These are phyloP conservation scores for Pristionchus exspectatus DNA, from an alignment of 2,888 invertebrate species.

Conservation along the genomic window DNA sequence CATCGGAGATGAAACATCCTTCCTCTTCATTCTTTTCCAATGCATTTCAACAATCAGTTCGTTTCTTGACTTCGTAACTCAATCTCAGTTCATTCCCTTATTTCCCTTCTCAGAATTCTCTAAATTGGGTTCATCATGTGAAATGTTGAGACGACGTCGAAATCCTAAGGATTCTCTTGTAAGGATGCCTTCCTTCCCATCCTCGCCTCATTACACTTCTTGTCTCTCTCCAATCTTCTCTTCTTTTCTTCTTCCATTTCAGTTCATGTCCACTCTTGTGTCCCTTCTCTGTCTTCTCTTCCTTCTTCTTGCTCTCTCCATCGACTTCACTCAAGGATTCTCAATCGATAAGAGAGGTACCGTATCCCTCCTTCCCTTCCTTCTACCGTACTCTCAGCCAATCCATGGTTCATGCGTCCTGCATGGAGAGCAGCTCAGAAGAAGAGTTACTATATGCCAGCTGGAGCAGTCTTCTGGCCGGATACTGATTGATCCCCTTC, in stretches of 20 bases:
- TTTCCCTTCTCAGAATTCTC: background rate
- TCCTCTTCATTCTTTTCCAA: background rate
- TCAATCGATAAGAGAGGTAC: constrained; percentile 47
- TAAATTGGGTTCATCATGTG: background rate
- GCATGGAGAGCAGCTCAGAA: constrained; percentile 59
- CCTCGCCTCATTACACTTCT: background rate
- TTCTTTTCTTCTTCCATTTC: constrained; percentile 5
- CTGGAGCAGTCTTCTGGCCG: background rate
- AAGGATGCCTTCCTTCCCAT: background rate
- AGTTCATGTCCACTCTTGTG: background rate
- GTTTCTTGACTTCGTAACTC: constrained; percentile 1
- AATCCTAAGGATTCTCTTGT: background rate
- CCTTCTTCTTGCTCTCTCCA: constrained; percentile 1
- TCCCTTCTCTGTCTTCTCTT: constrained; percentile 26
- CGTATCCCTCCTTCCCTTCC: background rate
- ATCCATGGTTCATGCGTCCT: constrained; percentile 64
- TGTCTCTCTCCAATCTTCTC: background rate
- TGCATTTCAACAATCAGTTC: background rate
- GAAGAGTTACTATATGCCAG: constrained; percentile 54
- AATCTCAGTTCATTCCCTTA: constrained; percentile 23
- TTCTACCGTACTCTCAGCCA: constrained; percentile 54
- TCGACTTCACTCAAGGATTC: constrained; percentile 15
- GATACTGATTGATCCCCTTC: background rate
- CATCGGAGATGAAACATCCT: no score
- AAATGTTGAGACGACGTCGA: background rate